Base-by-base conservation (phyloP, 37 sponge, comb jelly and placozoan genomes). In the Halichondria panicea region DNA sequence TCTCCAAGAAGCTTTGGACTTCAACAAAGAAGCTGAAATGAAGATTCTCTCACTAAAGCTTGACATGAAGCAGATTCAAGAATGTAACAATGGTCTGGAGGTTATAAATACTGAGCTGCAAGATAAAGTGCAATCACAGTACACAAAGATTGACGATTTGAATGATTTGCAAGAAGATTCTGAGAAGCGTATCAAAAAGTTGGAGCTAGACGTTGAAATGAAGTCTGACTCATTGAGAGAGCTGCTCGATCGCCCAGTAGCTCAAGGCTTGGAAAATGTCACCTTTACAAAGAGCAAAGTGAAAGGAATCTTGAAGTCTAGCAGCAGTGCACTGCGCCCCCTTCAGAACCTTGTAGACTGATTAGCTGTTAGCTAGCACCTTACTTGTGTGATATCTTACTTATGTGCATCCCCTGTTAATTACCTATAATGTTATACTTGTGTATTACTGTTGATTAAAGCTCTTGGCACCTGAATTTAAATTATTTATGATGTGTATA, bases 31-130 rank as follows among this genome's bases (percentile, higher is more conserved):
- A 9, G 28, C 24, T 0, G 67, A 82, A 19, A 52, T 35, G 8
- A 41, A 43, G 25, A 44, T 70, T 21, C 24, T 61, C 0, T 60
- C 77, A 3, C 35, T 71, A 1, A 75, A 68, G 42, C 34, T 58
- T 21, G 62, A 76, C 6, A 28, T 76, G 50, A 75, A 39, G 50
- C 48, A 76, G 2, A 8, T 75, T 4, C n/a, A 52, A 52, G 62
- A 58, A 18, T 76, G 40, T 50, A 76, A 76, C 59, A 21, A 32
- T 27, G 21, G 63, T 46, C 60, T 83, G 27, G 68, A 83, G 31
- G 43, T 50, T 0, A 18, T 65, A 7, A 75, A 68, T 42, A 59
- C n/a, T 41, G 76, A 75, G 22, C 55, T 83, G 22, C 74, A 75
- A 19, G 59, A 57, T 5, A 77, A 84, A 42, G 22, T 77, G 0